Evolutionary conservation across 2,113 vertebrate genomes (phyloP), one percentile per base, ranked within the genome.

Genomic region (Tupaia tana): DNA sequence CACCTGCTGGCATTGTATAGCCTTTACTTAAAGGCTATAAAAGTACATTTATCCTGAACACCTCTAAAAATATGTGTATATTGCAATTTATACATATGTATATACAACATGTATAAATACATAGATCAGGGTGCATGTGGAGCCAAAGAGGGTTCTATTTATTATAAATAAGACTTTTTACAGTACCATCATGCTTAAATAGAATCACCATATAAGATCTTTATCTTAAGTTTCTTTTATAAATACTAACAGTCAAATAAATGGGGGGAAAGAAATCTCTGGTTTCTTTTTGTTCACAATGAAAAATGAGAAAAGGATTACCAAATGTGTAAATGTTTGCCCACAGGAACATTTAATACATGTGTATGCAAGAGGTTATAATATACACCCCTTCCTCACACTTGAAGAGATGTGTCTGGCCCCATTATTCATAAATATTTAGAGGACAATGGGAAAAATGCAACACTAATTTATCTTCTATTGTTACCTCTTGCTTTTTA

Each of bases 241-340:
- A 96, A 93, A 74, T 80, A 93, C 85, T 90, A 90, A 78, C 66
- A 86, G 61, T 87, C 89, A 67, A 73, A 93, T 89, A 83, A 93
- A 91, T 3, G 43, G 15, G 81, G 10, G 11, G 56, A 89, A 95
- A 86, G 52, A 81, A 91, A 12, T 22, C 34, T 90, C 66, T 82
- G 75, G 67, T 87, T 94, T 94, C 81, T 90, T 92, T 95, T 88
- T 58, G n/a, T 84, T 77, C 82, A 56, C 67, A 81, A 7, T 95
- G 86, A 87, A 95, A 96, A 95, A 89, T 69, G 69, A 85, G 85
- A 93, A 92, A 93, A 95, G 59, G 43, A 85, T 96, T 74, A 83
- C 67, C 77, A 91, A 92, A 43, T 85, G 56, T 87, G 84, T 58
- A 96, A 96, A 97, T 92, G 92, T 95, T 95, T 96, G 92, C 29